A percentile compares a stretch with the other conserved stretches of the same genome.
Conservation (phyloP, 2,888 invertebrate genomes). For the Agriopis marginaria region DNA sequence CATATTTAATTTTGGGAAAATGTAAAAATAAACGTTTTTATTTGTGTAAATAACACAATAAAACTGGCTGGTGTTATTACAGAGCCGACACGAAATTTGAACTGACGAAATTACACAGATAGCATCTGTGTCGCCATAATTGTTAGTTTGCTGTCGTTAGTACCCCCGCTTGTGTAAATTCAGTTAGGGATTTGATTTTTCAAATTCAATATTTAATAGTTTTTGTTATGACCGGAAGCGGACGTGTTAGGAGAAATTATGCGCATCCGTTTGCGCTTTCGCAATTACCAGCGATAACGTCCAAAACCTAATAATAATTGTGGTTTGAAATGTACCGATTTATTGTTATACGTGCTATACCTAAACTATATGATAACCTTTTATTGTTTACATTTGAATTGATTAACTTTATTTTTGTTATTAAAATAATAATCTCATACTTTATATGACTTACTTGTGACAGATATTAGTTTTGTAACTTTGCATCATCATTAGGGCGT, state of each 20-base stretch:
- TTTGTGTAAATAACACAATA: constrained; percentile 87
- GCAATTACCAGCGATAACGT: constrained; percentile 71
- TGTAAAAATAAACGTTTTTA: constrained; percentile 86
- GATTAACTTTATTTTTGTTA: no score
- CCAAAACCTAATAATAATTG: constrained; percentile 56
- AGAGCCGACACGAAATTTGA: constrained; percentile 71
- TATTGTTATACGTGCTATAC: constrained; percentile 23
- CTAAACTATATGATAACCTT: no score
- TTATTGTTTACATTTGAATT: no score
- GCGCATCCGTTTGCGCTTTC: constrained; percentile 76
- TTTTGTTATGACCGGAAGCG: constrained; percentile 74
- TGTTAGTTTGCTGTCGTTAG: constrained; percentile 84
- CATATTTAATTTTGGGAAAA: constrained; percentile 87
- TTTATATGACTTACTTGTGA: no score
- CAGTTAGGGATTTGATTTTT: constrained; percentile 81
- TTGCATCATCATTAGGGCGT: no score
- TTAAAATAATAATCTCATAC: no score
- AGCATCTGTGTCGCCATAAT: constrained; percentile 82
- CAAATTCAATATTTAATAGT: constrained; percentile 78
- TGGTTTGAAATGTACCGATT: constrained; percentile 44
- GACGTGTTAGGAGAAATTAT: constrained; percentile 83
- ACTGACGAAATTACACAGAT: constrained; percentile 80
- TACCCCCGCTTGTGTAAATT: constrained; percentile 81
- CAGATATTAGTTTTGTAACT: no score
- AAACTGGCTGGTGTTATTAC: constrained; percentile 77